Percentiles rank a stretch among this genome's conserved stretches.
phyloP scores from a whole-genome alignment of 2,113 vertebrate species.

The Oreochromis tanganicae region DNA sequence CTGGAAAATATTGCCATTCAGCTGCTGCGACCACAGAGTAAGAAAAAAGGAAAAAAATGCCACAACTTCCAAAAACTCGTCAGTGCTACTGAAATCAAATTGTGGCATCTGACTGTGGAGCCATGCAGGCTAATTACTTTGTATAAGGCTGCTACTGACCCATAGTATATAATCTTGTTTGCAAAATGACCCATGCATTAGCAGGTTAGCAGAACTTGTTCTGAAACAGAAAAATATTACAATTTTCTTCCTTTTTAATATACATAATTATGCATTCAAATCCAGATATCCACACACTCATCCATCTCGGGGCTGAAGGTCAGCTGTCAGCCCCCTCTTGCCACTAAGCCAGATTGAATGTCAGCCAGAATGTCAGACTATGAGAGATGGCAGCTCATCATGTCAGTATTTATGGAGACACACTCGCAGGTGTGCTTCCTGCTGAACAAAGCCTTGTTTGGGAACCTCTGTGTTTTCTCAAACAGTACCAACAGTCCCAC shows the following conservation, averaged over 20 bases:
- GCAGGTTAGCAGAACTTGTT: not conserved
- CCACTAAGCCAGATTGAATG: constrained; percentile 48
- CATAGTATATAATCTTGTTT: not conserved
- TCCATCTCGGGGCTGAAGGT: constrained; percentile 54
- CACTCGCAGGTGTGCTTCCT: constrained; percentile 25
- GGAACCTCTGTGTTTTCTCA: constrained; percentile 12
- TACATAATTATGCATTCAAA: constrained; percentile 31
- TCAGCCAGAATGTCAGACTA: constrained; percentile 49
- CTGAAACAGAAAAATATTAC: not conserved
- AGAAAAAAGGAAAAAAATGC: not conserved
- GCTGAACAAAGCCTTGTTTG: constrained; percentile 42
- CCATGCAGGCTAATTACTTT: not conserved
- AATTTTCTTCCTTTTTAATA: not conserved
- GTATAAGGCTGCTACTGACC: not conserved
- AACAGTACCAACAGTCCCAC: constrained; percentile 46
- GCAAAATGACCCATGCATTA: not conserved
- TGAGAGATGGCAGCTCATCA: constrained; percentile 58
- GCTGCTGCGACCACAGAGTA: not conserved
- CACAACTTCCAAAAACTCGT: not conserved
- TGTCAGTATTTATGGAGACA: constrained; percentile 61
- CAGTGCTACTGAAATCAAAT: not conserved
- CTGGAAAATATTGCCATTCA: not conserved
- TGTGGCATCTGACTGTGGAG: not conserved
- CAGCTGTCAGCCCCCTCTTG: constrained; percentile 17
- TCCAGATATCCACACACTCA: not conserved